Base-by-base conservation (phyloP, 2,797 vertebrate species). In the Gambusia yucatana region DNA sequence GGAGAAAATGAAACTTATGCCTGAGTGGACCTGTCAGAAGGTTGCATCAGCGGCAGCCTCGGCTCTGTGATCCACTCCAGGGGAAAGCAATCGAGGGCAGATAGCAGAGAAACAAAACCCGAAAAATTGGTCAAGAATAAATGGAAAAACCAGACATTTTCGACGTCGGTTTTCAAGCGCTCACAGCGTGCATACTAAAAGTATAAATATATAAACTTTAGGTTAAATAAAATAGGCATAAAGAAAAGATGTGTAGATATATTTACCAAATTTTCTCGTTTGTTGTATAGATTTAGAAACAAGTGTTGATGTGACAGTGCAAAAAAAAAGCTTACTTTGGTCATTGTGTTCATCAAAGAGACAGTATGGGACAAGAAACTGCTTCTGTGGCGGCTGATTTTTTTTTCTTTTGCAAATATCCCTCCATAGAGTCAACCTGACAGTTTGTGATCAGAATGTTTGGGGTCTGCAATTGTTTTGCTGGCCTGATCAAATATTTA, bases 31-130 rank as follows among this genome's bases (percentile, higher is more conserved):
- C 82, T 85, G 93, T 84, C 85, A 86, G 39, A 73, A 73, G 67
- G 88, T 96, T 96, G 95, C 95, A 93, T 96, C 96, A 96, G 95
- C 94, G 80, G n/a, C 25, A 55, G 65, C 69, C 13, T 1, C 22
- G 0, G 75, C 83, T 94, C 93, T 75, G 87, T 36, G 22, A 76
- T 93, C 87, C 80, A 91, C 41, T 87, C 16, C 7, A 17, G 89
- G 83, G 4, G 1, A 77, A 84, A 93, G 82, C 81, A 93, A 88
- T 91, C 87, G 87, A 94, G 70, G 0, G 47, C 63, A 67, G 63
- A 67, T 25, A 6, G 61, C 61, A 20, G 17, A 67, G 36, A 17
- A 63, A 8, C 48, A 7, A 50, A 50, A 22, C 9, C 7, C 22
- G 50, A 52, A 9, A 25, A 25, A 52, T 25, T 52, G 50, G 50